Evolutionary conservation across 2,797 vertebrate species (phyloP).

Genomic region (Remorina albescens): DNA sequence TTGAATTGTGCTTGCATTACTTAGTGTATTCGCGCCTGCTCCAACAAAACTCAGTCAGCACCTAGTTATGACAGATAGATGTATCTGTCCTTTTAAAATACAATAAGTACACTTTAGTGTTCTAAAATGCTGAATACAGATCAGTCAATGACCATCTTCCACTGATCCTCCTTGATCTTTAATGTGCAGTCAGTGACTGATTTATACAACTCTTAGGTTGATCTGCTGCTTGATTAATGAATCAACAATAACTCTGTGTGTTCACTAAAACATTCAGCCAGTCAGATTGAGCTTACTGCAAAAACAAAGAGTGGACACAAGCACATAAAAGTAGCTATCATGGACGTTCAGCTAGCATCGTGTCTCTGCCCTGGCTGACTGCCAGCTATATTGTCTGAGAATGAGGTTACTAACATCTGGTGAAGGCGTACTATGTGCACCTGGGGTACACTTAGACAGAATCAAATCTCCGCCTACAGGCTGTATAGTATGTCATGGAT

Average conservation of each 20-base stretch:
- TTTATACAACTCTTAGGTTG: not conserved
- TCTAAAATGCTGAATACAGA: conserved; percentile 5
- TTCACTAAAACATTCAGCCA: not conserved
- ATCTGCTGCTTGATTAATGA: conserved; percentile 3
- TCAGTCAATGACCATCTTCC: not conserved
- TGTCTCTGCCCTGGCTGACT: conserved; percentile 51
- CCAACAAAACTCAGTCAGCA: conserved; percentile 5
- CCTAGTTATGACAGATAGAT: conserved; percentile 6
- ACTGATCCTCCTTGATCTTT: conserved; percentile 1
- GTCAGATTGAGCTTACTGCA: conserved; percentile 1
- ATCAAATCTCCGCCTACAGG: conserved; percentile 66
- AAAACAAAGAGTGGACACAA: not conserved
- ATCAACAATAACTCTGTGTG: not conserved
- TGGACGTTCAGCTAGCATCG: conserved; percentile 36
- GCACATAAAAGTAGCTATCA: conserved; percentile 18
- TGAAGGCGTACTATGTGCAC: conserved; percentile 60
- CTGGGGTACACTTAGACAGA: conserved; percentile 68
- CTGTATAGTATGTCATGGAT: conserved; percentile 58
- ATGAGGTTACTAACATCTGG: conserved; percentile 74
- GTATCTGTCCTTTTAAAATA: not conserved
- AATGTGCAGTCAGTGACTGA: not conserved
- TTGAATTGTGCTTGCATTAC: conserved; percentile 21
- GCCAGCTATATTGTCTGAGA: conserved; percentile 54
- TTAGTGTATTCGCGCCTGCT: conserved; percentile 27
- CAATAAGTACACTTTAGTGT: conserved; percentile 2